Evolutionary conservation across 2,888 invertebrate genomes (phyloP).

Genomic region (Synergus laeviventris): DNA sequence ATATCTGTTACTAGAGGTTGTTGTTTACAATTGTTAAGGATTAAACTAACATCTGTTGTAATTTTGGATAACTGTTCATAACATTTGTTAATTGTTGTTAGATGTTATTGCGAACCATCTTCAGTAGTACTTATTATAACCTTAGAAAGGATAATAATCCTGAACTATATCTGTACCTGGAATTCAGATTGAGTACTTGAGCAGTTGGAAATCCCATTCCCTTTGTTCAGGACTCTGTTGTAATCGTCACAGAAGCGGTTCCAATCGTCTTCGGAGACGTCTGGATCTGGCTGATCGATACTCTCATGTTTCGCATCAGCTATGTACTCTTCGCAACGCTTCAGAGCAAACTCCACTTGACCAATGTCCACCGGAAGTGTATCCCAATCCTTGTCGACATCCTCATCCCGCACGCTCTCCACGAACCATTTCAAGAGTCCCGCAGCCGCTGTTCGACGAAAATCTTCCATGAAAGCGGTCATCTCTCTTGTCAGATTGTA

Average conservation of each 20-base stretch:
- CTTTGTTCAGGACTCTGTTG: slow-evolving; percentile 77
- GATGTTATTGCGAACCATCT: too few relatives aligned
- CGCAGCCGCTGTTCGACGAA: slow-evolving; percentile 86
- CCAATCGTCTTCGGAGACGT: slow-evolving; percentile 80
- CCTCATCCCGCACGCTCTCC: slow-evolving; percentile 57
- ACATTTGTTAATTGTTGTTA: too few relatives aligned
- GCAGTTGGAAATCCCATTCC: slow-evolving; percentile 32
- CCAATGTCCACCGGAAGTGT: slow-evolving; percentile 73
- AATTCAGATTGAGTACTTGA: slow-evolving; percentile 1
- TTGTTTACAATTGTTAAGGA: too few relatives aligned
- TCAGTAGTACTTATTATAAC: too few relatives aligned
- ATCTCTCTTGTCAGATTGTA: slow-evolving; percentile 80
- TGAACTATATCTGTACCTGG: not conserved
- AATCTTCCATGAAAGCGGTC: slow-evolving; percentile 84
- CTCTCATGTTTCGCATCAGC: slow-evolving; percentile 78
- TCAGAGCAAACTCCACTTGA: slow-evolving; percentile 83
- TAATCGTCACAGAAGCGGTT: slow-evolving; percentile 80
- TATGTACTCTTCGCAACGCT: slow-evolving; percentile 83
- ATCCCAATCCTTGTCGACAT: slow-evolving; percentile 50
- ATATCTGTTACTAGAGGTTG: too few relatives aligned
- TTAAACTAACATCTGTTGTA: too few relatives aligned
- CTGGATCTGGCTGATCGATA: slow-evolving; percentile 79
- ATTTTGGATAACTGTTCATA: too few relatives aligned
- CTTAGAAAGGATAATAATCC: not conserved
- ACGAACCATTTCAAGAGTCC: slow-evolving; percentile 84